These are phyloP conservation scores for Apodemus agrarius DNA, from an alignment of 2,797 vertebrate genomes.

Conservation along the genomic window DNA sequence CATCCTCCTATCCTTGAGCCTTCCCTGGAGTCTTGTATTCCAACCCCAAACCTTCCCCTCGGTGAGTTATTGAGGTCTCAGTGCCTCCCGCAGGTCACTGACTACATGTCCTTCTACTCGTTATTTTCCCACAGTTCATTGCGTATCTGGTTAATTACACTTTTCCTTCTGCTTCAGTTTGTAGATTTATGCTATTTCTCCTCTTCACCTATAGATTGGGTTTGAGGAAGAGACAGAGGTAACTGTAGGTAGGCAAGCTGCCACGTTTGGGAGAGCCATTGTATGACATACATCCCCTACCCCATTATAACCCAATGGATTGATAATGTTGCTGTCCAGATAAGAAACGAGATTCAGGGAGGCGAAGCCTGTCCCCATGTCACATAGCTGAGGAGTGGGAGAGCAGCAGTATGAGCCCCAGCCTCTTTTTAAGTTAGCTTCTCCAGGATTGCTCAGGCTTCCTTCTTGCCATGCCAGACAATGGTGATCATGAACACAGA, in stretches of 20 bases:
- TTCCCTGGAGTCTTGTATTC: background rate
- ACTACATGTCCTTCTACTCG: background rate
- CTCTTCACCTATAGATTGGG: background rate
- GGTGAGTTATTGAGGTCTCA: background rate
- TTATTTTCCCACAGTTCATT: background rate
- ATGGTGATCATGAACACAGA: slow-evolving; percentile 52
- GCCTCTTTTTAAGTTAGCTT: background rate
- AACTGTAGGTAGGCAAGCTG: background rate
- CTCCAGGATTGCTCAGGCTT: slow-evolving; percentile 30
- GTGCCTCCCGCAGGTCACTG: background rate
- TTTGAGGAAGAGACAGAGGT: background rate
- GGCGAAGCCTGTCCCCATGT: background rate
- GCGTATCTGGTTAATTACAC: background rate
- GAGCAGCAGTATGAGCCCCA: background rate
- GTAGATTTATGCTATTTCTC: background rate
- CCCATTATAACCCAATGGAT: background rate
- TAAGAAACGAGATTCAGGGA: background rate
- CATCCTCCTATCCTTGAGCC: background rate
- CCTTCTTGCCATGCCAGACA: slow-evolving; percentile 2
- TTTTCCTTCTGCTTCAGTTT: background rate
- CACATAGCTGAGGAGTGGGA: background rate
- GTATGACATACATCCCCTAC: accelerated
- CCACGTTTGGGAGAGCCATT: background rate
- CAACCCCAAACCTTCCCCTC: background rate
- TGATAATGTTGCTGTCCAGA: background rate